phyloP scores from a whole-genome alignment of 1,140 invertebrate genomes.

The Catajapyx aquilonaris region DNA sequence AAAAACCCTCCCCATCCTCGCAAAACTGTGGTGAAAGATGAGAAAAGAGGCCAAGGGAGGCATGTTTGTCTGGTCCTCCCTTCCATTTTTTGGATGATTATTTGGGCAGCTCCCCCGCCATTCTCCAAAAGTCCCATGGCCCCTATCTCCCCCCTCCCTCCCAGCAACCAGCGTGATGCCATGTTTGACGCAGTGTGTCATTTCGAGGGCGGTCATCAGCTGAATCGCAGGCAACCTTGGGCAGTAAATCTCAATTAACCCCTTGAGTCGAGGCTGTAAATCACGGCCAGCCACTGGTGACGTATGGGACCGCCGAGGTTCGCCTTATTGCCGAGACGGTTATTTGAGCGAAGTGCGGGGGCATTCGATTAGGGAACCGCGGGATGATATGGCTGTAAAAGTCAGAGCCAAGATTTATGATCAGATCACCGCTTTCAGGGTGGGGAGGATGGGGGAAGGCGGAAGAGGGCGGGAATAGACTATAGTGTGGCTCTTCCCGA shows the following conservation, averaged over 20 bases:
- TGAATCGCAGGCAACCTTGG: not conserved
- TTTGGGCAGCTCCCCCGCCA: too few relatives aligned
- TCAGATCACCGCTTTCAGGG: not conserved
- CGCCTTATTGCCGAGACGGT: not conserved
- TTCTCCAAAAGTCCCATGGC: not conserved
- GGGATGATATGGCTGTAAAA: constrained; percentile 1
- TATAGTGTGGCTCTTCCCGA: too few relatives aligned
- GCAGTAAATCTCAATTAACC: constrained; percentile 1
- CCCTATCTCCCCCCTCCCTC: not conserved
- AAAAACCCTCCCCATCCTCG: too few relatives aligned
- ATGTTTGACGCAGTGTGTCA: not conserved
- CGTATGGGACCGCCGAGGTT: not conserved
- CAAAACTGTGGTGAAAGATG: too few relatives aligned
- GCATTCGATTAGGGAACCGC: constrained; percentile 1
- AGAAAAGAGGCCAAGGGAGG: too few relatives aligned
- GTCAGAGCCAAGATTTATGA: not conserved
- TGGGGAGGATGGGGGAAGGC: too few relatives aligned
- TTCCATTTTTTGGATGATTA: too few relatives aligned
- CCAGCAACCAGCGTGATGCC: not conserved
- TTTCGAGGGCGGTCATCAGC: not conserved
- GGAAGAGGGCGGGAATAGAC: too few relatives aligned
- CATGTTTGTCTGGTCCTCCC: too few relatives aligned
- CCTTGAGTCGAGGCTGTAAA: not conserved
- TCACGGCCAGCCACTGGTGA: not conserved
- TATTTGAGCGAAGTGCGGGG: not conserved